Evolutionary conservation across 1,140 invertebrate genomes (phyloP), one percentile per base, ranked within the genome.

Genomic region (Augochlora pura): DNA sequence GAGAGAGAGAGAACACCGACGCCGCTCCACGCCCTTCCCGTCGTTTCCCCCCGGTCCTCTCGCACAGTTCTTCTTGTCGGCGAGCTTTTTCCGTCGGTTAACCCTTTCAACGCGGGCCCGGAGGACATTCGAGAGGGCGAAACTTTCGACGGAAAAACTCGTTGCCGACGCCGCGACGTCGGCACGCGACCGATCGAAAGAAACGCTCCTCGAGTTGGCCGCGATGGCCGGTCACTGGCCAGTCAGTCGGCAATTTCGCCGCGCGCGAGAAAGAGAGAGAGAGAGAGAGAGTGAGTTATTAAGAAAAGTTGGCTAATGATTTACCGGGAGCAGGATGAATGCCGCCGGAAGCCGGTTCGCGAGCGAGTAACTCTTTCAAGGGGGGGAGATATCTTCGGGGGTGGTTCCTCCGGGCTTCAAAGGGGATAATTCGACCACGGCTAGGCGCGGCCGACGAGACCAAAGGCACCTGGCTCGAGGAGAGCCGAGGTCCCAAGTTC

Each of bases 341-440:
- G 38, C 71, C 71, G 46, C 27, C 59, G 18, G 8, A 4, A 49
- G 27, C 1, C 21, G 52, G 5, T 18, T 21, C 23, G 7, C 21
- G 21, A 27, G 7, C 21, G 25, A 42, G 69, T 52, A 79, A 79
- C 77, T 79, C 71, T 79, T 79, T 79, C 77, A 67, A 27, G 49
- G 77, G 27, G 49, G 32, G 49, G 14, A 16, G 46, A 54, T 60
- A 66, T 59, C 69, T 66, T 49, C 27, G 49, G 72, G 57, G 59
- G 42, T 62, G 39, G 42, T 23, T 54, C 46, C 42, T 10, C 27
- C 16, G 27, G 12, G 12, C 78, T 69, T 85, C 83, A 85, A 85
- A 84, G 77, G 65, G 57, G 83, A 84, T 85, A 84, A 85, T 85
- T 85, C 83, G 69, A 83, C 82, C 82, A 32, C 67, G 71, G 80